Evolutionary conservation across 2,888 invertebrate genomes (phyloP), one percentile per base, ranked within the genome.

Genomic region (Pyrocoelia pectoralis): DNA sequence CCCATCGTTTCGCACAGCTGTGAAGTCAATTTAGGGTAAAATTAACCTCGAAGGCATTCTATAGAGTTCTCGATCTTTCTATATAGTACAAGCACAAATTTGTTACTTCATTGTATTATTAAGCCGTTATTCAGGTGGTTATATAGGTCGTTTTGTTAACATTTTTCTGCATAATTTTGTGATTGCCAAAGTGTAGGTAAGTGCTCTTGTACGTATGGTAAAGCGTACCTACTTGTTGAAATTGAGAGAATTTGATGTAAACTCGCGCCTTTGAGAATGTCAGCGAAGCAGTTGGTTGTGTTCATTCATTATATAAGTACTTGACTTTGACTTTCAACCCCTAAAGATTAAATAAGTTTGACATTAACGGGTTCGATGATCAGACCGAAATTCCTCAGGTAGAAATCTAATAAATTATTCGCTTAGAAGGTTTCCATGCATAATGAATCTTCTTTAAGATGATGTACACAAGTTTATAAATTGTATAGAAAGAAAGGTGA

Each of bases 1-100:
- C 55, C 46, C 55, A 55, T 55, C 55, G 43, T 55, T 55, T 55
- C 55, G 55, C 55, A 18, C 55, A 55, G 55, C 55, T 55, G 55
- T 33, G 28, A 46, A 55, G 55, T 55, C 55, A 55, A 48, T 55
- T 55, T 55, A 46, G 55, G 43, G 17, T 17, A 29, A 55, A 55
- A 55, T 55, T 33, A 49, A 40, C 17, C 46, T 17, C 46, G 46
- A 1, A 4, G 17, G 17, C 17, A 10, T 46, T 46, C 17, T 46
- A 18, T 17, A 46, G 15, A 18, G 6, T 46, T 46, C 17, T 46
- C 8, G 46, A 18, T 46, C 10, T 46, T 33, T 33, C 33, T n/a
- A n/a, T n/a, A 24, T 3, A 24, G 24, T 24, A 24, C 3, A 24
- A 5, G 24, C 24, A 24, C 24, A 24, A 24, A 24, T 5, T 24